Conservation (phyloP, 2,113 vertebrate genomes). For the Sander vitreus region DNA sequence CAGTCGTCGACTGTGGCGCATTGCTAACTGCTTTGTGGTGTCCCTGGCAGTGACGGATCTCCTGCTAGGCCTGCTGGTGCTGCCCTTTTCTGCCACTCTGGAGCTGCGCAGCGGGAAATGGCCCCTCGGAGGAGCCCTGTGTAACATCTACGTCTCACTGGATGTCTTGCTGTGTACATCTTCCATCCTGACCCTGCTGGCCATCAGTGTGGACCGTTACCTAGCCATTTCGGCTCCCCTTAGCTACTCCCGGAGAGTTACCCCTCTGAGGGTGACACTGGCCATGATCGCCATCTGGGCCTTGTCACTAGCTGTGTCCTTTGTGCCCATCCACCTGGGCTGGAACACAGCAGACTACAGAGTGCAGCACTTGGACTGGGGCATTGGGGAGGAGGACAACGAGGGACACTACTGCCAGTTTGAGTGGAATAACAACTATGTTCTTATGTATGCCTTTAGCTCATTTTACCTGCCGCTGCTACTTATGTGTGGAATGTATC, state of each 20-base stretch:
- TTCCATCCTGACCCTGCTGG: slow-evolving; percentile 95
- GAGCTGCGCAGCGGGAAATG: slow-evolving; percentile 86
- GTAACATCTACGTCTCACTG: slow-evolving; percentile 92
- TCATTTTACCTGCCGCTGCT: slow-evolving; percentile 93
- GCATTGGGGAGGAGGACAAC: slow-evolving; percentile 54
- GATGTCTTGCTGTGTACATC: slow-evolving; percentile 93
- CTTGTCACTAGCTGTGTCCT: slow-evolving; percentile 88
- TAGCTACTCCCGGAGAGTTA: slow-evolving; percentile 88
- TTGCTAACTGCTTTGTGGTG: slow-evolving; percentile 92
- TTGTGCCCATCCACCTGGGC: slow-evolving; percentile 92
- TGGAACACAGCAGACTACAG: slow-evolving; percentile 90
- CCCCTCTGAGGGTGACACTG: slow-evolving; percentile 82
- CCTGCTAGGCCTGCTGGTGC: slow-evolving; percentile 91
- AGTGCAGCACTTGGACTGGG: slow-evolving; percentile 80
- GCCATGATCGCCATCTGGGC: slow-evolving; percentile 89
- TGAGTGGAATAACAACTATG: slow-evolving; percentile 89
- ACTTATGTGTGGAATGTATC: slow-evolving; percentile 93
- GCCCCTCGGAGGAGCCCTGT: slow-evolving; percentile 86
- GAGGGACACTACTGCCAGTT: slow-evolving; percentile 85
- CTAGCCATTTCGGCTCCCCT: slow-evolving; percentile 90
- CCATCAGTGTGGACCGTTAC: slow-evolving; percentile 96
- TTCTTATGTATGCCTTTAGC: slow-evolving; percentile 85
- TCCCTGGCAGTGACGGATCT: slow-evolving; percentile 94
- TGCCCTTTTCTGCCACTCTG: slow-evolving; percentile 90
- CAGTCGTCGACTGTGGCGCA: slow-evolving; percentile 87